Conservation (phyloP, 2,888 invertebrate species). For the Helicoverpa assulta region DNA sequence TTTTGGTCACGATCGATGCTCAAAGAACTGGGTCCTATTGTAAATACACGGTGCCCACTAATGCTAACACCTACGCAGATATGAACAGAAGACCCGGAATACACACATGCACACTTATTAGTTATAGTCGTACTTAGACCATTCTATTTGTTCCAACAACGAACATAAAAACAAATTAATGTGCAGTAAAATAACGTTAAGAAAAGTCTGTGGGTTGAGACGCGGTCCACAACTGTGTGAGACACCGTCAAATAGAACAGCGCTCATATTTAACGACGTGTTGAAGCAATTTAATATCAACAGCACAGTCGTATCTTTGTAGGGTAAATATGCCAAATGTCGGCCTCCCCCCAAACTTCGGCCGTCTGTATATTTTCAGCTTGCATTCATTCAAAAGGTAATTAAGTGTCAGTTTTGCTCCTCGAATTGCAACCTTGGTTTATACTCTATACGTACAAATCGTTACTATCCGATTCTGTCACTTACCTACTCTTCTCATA, state of each 20-base stretch:
- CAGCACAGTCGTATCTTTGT: conserved; percentile 32
- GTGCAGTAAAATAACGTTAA: conserved; percentile 67
- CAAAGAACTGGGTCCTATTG: conserved; percentile 43
- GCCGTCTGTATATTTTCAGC: no score
- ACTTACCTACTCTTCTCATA: no score
- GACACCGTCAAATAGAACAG: conserved; percentile 55
- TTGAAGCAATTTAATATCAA: conserved; percentile 46
- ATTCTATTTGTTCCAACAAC: conserved; percentile 52
- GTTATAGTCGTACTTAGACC: conserved; percentile 43
- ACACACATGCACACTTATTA: conserved; percentile 47
- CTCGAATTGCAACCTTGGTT: no score
- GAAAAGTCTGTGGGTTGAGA: conserved; percentile 65
- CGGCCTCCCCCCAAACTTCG: no score
- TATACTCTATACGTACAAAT: no score
- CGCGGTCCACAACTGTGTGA: conserved; percentile 53
- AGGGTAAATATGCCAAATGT: no score
- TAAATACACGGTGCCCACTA: conserved; percentile 40
- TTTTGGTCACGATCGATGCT: conserved; percentile 38
- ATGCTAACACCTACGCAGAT: conserved; percentile 49
- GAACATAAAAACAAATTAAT: conserved; percentile 70
- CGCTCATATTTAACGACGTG: conserved; percentile 42
- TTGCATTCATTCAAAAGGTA: no score
- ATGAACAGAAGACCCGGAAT: conserved; percentile 50
- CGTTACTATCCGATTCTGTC: no score
- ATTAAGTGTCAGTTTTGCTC: no score